A percentile compares a stretch with the other conserved stretches of the same genome.
Conservation (phyloP, 2,888 invertebrate genomes). For the Drosophila formosana region DNA sequence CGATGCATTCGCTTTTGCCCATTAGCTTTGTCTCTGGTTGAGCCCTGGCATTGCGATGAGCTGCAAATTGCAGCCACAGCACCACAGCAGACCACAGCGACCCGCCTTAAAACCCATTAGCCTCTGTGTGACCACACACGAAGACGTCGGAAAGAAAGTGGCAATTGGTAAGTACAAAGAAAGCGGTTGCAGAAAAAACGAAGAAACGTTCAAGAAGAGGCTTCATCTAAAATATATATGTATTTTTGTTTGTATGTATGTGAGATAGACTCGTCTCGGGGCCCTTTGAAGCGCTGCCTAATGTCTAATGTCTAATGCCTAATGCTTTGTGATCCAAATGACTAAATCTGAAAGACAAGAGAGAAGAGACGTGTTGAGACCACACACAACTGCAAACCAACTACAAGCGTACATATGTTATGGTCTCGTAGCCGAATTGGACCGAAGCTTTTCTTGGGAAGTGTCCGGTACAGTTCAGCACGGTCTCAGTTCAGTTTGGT, state of each 20-base stretch:
- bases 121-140: slow-evolving; percentile 49
- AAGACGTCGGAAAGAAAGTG: slow-evolving; percentile 51
- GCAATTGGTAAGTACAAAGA: slow-evolving; percentile 43
- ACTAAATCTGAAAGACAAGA: slow-evolving; percentile 46
- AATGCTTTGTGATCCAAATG: slow-evolving; percentile 57
- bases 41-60: slow-evolving; percentile 9
- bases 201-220: slow-evolving; percentile 10
- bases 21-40: not conserved
- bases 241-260: not conserved
- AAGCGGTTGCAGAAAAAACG: slow-evolving; percentile 51
- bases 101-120: slow-evolving; percentile 45
- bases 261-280: slow-evolving; percentile 15
- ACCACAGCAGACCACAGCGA: slow-evolving; percentile 23
- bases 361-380: slow-evolving; percentile 42
- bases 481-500: slow-evolving; percentile 3
- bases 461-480: slow-evolving; percentile 34
- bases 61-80: slow-evolving; percentile 36
- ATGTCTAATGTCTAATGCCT: slow-evolving; percentile 15
- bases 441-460: slow-evolving; percentile 48
- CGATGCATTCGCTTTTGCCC: slow-evolving; percentile 1
- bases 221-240: slow-evolving; percentile 35
- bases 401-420: not conserved
- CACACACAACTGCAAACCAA: slow-evolving; percentile 39
- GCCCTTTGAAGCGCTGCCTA: slow-evolving; percentile 38
- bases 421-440: slow-evolving; percentile 9